Percentiles rank a stretch among this genome's conserved stretches.
These are phyloP conservation scores for Ceratotherium simum DNA, from an alignment of 2,113 vertebrate species.

Conservation along the genomic window DNA sequence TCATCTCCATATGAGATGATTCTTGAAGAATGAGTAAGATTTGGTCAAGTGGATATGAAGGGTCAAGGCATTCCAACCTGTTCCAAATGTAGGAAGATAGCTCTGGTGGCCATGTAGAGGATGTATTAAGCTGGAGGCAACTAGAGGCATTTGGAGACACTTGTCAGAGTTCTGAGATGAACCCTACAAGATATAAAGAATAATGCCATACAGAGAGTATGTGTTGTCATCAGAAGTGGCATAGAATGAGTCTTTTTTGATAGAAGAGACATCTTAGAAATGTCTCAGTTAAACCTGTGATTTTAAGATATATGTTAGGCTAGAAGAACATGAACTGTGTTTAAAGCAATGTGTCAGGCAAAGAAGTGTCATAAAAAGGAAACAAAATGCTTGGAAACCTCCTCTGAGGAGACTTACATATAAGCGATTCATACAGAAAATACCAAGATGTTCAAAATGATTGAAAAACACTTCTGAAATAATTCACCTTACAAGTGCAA, in stretches of 20 bases:
- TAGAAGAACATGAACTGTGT: neutral
- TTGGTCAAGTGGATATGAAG: neutral
- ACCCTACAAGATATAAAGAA: neutral
- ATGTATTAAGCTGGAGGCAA: neutral
- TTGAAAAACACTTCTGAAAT: conserved; percentile 47
- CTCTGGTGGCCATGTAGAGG: neutral
- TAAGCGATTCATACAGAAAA: conserved; percentile 24
- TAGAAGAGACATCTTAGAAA: neutral
- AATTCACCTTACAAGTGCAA: neutral
- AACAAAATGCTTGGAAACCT: conserved; percentile 31
- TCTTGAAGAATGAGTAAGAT: neutral
- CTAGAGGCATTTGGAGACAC: neutral
- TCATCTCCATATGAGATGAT: neutral
- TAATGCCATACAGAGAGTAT: neutral
- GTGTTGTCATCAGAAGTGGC: neutral
- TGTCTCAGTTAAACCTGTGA: neutral
- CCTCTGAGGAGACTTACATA: neutral
- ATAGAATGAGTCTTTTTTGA: neutral
- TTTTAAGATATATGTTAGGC: neutral
- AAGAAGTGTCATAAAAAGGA: neutral
- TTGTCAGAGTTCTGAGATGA: neutral
- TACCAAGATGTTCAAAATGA: conserved; percentile 32
- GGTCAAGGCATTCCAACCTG: neutral
- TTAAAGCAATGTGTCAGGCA: neutral
- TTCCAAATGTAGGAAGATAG: neutral